A percentile compares a stretch with the other conserved stretches of the same genome.
Conservation (phyloP, 2,113 vertebrate species). For the Meriones unguiculatus region DNA sequence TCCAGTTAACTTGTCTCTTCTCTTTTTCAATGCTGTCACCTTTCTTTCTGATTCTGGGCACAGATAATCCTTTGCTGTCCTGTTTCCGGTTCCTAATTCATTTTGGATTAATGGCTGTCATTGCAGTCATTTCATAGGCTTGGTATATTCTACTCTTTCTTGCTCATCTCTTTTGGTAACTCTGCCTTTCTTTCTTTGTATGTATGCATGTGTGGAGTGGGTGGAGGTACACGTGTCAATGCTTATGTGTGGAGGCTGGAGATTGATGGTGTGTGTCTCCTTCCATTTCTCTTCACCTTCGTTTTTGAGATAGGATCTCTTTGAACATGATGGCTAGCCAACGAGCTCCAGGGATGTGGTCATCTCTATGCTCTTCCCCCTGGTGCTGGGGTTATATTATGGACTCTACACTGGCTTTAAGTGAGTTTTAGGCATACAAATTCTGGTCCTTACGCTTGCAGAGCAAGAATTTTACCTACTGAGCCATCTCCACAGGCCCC, state of each 20-base stretch:
- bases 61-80: too few species aligned
- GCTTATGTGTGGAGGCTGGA: neutral
- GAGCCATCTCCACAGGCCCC: too few species aligned
- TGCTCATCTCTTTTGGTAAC: neutral
- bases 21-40: neutral
- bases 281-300: neutral
- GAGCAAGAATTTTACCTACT: neutral
- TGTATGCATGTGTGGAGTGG: neutral
- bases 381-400: neutral
- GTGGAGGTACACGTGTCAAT: rapidly evolving
- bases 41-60: neutral
- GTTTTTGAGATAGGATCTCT: neutral
- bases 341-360: neutral
- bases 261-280: neutral
- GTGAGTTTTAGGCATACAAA: neutral
- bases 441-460: neutral
- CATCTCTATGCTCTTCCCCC: neutral
- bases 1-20: neutral
- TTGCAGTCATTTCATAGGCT: neutral
- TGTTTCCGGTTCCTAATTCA: neutral
- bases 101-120: neutral
- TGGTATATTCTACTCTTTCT: neutral
- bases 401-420: neutral
- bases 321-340: neutral
- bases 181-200: neutral